phyloP scores from a whole-genome alignment of 1,140 invertebrate species.

The Drosophila prosaltans region DNA sequence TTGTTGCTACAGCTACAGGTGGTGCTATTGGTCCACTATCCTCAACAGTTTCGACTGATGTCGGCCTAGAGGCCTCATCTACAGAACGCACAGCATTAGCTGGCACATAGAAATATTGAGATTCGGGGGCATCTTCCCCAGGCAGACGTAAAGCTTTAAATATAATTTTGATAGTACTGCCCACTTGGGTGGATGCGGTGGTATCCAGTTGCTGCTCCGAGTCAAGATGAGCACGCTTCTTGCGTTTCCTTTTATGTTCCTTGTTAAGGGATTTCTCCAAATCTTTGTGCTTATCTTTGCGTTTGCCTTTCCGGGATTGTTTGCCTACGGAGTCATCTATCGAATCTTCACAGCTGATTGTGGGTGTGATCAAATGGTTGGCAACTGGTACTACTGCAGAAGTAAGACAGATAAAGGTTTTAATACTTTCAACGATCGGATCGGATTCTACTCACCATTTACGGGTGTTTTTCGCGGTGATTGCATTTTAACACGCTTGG shows the following conservation, averaged over 20 bases:
- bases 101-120: slow-evolving; percentile 80
- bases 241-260: slow-evolving; percentile 88
- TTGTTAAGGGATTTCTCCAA: slow-evolving; percentile 85
- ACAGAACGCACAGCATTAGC: slow-evolving; percentile 80
- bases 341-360: slow-evolving; percentile 60
- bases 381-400: slow-evolving; percentile 36
- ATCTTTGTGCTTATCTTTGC: slow-evolving; percentile 88
- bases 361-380: slow-evolving; percentile 28
- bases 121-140: slow-evolving; percentile 84
- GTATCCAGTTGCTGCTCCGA: slow-evolving; percentile 83
- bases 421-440: background rate
- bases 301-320: slow-evolving; percentile 85
- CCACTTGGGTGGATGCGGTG: slow-evolving; percentile 83
- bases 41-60: slow-evolving; percentile 80
- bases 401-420: background rate
- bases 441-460: slow-evolving; percentile 45
- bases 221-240: slow-evolving; percentile 86
- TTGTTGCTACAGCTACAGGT: slow-evolving; percentile 19
- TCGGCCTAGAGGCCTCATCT: slow-evolving; percentile 77
- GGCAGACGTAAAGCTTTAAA: slow-evolving; percentile 92
- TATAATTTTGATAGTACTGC: slow-evolving; percentile 85
- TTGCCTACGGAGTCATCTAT: slow-evolving; percentile 66
- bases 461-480: slow-evolving; percentile 65
- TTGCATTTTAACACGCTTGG: slow-evolving; percentile 55
- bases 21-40: slow-evolving; percentile 49